Base-by-base conservation (phyloP, 2,888 invertebrate genomes). In the Nycteola revayana region DNA sequence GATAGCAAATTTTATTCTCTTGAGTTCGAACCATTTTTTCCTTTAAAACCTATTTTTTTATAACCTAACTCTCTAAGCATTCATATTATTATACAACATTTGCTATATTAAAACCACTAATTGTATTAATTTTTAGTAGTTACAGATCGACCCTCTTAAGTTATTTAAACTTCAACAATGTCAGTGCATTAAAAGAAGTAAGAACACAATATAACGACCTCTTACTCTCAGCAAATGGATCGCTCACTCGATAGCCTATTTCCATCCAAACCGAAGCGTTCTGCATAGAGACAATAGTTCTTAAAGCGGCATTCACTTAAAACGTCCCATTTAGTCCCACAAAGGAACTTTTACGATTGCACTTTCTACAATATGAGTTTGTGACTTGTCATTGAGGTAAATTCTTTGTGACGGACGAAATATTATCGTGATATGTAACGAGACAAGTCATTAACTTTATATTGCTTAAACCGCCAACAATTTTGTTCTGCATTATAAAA, bases 221-320 rank as follows among this genome's bases (percentile, higher is more conserved):
- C 51, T 36, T 42, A 36, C 43, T 48, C 42, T 25, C 37, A 35
- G 68, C 54, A 69, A 75, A 75, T 74, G 75, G 67, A 75, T 69
- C 60, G 56, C 49, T 41, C 53, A 60, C 66, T 73, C 67, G 66
- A 74, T 75, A 71, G 75, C 75, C 75, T 76, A 75, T 75, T 79
- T 75, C 70, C 76, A 72, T 71, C 66, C 64, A 67, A 76, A 75
- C 75, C 67, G 67, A 59, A 65, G 69, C 60, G 67, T 54, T 69
- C 60, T 63, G 66, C 72, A 69, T 68, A 67, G 57, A 76, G 73
- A 80, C 75, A 80, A 81, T 79, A 69, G 75, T 76, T 73, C 78
- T 75, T 74, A 75, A 70, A 76, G 72, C 66, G 64, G 72, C 63
- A 66, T 73, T 71, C 71, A 75, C 79, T 82, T 74, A 75, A 72